These are phyloP conservation scores for Chaetophractus vellerosus DNA, from an alignment of 2,797 vertebrate genomes.

Conservation along the genomic window DNA sequence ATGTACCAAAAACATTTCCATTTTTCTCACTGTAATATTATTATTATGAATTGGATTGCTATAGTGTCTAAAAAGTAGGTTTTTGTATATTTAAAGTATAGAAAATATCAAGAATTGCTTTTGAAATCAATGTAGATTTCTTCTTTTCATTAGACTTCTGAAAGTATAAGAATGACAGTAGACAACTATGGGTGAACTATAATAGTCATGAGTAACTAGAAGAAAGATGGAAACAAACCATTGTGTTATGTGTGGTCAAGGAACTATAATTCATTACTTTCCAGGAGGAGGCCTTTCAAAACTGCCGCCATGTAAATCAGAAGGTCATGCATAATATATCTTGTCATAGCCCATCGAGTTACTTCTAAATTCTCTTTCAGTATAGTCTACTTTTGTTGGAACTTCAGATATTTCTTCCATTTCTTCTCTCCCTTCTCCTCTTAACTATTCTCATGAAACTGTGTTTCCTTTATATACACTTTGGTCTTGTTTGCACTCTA, in stretches of 20 bases:
- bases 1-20: background rate
- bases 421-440: background rate
- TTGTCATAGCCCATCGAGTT: background rate
- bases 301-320: background rate
- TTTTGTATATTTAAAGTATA: no score
- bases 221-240: no score
- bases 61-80: no score
- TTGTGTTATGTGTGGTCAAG: no score
- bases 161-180: no score
- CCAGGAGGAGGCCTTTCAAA: background rate
- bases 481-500: background rate
- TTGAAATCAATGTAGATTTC: no score
- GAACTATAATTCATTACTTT: background rate
- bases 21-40: background rate
- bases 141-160: no score
- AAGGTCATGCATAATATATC: background rate
- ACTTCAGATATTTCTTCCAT: conserved; percentile 9
- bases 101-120: no score
- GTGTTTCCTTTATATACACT: background rate
- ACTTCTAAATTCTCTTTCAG: background rate
- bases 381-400: background rate
- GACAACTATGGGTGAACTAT: no score
- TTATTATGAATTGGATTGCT: background rate
- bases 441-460: background rate
- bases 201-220: no score